Evolutionary conservation across 2,797 vertebrate genomes (phyloP).

Genomic region (Cynodonichthys magdalenae): DNA sequence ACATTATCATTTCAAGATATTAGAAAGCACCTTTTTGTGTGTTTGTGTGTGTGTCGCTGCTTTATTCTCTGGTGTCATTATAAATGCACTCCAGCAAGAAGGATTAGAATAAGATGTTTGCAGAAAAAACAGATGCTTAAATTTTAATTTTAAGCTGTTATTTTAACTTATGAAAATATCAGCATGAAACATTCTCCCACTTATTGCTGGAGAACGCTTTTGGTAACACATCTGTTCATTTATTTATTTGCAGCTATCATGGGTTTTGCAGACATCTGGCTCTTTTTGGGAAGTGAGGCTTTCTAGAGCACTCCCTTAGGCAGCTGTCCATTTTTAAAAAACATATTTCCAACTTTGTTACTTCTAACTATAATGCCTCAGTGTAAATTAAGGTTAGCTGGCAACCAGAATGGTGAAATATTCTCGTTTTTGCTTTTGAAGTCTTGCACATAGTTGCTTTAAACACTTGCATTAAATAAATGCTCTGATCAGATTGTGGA

Average conservation of each 20-base stretch:
- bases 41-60: constrained; percentile 9
- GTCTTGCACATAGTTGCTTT: constrained; percentile 30
- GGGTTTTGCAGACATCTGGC: constrained; percentile 47
- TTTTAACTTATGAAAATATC: constrained; percentile 18
- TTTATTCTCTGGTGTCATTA: constrained; percentile 13
- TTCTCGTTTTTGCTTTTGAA: constrained; percentile 33
- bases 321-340: constrained; percentile 29
- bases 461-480: constrained; percentile 25
- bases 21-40: constrained; percentile 8
- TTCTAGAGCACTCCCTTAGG: constrained; percentile 38
- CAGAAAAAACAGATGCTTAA: background rate
- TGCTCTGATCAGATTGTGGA: constrained; percentile 16
- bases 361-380: constrained; percentile 22
- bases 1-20: constrained; percentile 32
- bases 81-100: constrained; percentile 10
- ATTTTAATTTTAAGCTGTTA: constrained; percentile 16
- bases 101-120: background rate
- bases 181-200: constrained; percentile 13
- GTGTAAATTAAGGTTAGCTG: constrained; percentile 39
- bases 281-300: constrained; percentile 39
- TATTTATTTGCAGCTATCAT: constrained; percentile 35
- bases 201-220: constrained; percentile 8
- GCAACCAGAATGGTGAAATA: constrained; percentile 25
- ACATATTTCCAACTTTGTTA: constrained; percentile 24
- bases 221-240: constrained; percentile 35